Base-by-base conservation (phyloP, 37 sponge, comb jelly and placozoan species). In the Chondrosia reniformis region DNA sequence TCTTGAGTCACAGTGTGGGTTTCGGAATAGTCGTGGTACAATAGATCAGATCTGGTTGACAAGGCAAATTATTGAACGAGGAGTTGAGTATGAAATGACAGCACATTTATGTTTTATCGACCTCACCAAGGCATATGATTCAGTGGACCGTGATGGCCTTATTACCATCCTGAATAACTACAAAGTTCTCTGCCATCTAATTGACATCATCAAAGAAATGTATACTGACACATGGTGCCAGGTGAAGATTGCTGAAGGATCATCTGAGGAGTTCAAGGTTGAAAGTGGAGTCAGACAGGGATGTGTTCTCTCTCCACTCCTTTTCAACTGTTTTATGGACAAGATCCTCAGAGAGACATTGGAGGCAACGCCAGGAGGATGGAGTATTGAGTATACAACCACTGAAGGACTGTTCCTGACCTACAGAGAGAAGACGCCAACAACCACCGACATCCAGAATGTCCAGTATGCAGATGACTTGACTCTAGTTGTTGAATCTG, bases 391-490 rank as follows among this genome's bases (percentile, higher is more conserved):
- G 63, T 62, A 62, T 28, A 62, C 63, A n/a, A n/a, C 63, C 13
- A 62, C 27, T 62, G 63, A 39, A 66, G 67, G 67, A 66, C 17
- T 66, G 67, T 66, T 66, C 17, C 67, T 66, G 67, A 66, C n/a
- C n/a, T n/a, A n/a, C n/a, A 66, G 67, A 19, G 67, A 66, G 39
- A 66, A 66, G 67, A 66, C 67, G 9, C 67, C 67, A 8, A 21
- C 36, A 39, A 32, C 67, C 36, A 36, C 67, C 38, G 32, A 36
- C 36, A 66, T 66, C 38, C 32, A 39, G 67, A 66, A 66, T 66
- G 36, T 66, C 67, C 67, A 66, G 38, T 66, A 66, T 66, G 67
- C 67, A 66, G 67, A 66, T 66, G 67, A 66, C 67, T 39, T 66
- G 67, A 39, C 67, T 39, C 5, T 66, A 6, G 67, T 39, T 37